Base-by-base conservation (phyloP, 2,113 vertebrate species). In the Penelope pileata region DNA sequence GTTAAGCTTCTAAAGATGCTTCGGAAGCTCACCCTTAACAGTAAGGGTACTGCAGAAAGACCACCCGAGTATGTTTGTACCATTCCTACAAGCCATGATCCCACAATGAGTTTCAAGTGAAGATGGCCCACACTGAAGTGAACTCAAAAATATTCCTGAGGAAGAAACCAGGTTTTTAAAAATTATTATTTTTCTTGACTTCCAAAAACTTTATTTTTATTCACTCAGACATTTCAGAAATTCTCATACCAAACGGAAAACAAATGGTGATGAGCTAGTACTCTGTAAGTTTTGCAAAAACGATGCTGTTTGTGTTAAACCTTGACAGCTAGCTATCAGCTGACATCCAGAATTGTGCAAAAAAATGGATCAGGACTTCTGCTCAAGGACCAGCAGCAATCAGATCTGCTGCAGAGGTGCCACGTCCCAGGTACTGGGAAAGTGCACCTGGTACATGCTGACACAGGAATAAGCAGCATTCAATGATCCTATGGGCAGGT, bases 1-100 rank as follows among this genome's bases (percentile, higher is more conserved):
- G 50, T 86, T 92, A 51, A 95, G 83, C 43, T 66, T 87, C 50
- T 51, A 42, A 81, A 83, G 50, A 75, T 83, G 59, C 40, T 72
- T 67, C 27, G 90, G 51, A 81, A 67, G 79, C 16, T 3, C 11
- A 75, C 51, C 42, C 51, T 18, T 56, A n/a, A 75, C 50, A 82
- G 29, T 1, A 26, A 82, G 11, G n/a, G 34, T 43, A 70, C 22
- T 36, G 43, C 42, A 69, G 24, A 79, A 32, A 81, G 36, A 29
- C 4, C 3, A 27, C 48, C 4, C 0, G n/a, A 68, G 32, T 50
- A 69, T 7, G 11, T 5, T 43, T 70, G 30, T 22, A 77, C 24
- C 50, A 62, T 42, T 40, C 40, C 22, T 6, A 54, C 74, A 7
- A 59, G 45, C 38, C 21, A 3, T 3, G 42, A 40, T 18, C 86